Evolutionary conservation across 2,113 vertebrate species (phyloP).

Genomic region (Ptilonorhynchus violaceus): DNA sequence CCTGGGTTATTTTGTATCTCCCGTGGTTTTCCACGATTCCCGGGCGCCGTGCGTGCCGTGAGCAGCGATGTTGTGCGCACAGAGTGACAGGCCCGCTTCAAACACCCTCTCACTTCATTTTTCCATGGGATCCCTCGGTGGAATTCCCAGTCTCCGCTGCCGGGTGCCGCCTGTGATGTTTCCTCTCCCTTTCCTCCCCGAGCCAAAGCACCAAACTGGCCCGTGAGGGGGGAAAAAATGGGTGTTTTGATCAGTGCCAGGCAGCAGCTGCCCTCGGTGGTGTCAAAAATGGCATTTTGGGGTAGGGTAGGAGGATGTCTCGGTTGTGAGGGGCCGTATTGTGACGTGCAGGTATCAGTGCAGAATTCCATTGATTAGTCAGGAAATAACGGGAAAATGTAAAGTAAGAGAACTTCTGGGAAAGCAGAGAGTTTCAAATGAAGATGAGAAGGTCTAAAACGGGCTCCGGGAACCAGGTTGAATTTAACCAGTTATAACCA

Average conservation of each 20-base stretch:
- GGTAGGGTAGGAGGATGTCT: background rate
- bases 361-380: background rate
- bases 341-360: background rate
- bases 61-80: background rate
- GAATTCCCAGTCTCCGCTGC: background rate
- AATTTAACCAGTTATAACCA: background rate
- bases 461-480: background rate
- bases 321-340: background rate
- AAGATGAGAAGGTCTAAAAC: background rate
- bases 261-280: background rate
- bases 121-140: background rate
- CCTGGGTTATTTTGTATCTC: background rate
- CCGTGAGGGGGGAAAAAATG: background rate
- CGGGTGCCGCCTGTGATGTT: background rate
- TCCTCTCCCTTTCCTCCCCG: background rate
- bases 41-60: background rate
- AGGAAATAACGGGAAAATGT: background rate
- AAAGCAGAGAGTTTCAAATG: background rate
- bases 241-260: slow-evolving; percentile 1
- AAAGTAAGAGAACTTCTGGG: background rate
- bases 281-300: background rate
- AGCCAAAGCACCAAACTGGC: slow-evolving; percentile 13
- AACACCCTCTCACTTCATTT: background rate
- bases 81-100: background rate
- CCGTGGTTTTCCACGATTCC: background rate